Evolutionary conservation across 2,113 vertebrate species (phyloP), one percentile per base, ranked within the genome.

Genomic region (Bubo bubo): DNA sequence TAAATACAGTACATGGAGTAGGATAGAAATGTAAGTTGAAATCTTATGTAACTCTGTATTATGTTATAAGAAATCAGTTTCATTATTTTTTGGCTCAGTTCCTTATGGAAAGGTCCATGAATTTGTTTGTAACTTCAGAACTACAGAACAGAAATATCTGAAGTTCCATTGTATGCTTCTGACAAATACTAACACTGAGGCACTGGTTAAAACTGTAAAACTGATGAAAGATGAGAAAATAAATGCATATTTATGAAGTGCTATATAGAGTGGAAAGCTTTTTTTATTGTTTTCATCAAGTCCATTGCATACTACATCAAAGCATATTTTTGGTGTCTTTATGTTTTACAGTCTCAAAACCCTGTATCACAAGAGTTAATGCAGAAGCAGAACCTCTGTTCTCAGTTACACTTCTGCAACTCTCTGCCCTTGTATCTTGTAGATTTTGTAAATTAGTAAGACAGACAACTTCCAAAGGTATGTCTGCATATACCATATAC

Each of bases 241-340:
- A 96, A 97, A 97, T 76, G 53, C 58, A 8, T 97, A 97, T 97
- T 97, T 97, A 96, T 97, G 47, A 93, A 95, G 77, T 70, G 58
- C 91, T 94, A 2, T 30, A 8, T 20, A 15, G 73, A 70, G 39
- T 79, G 62, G 70, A 93, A 84, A 92, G 34, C 35, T 59, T 88
- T 58, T 80, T 80, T 95, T 70, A n/a, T 81, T 84, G 56, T 81
- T 94, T 79, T 68, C 66, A 43, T 88, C 41, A 37, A 60, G 53
- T 30, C 37, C 4, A 1, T 71, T 56, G 16, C 23, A 35, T 39
- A 28, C 23, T 68, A 15, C 1, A 4, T 82, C 92, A 63, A 45
- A 87, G 58, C 30, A 3, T 20, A 35, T 1, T 4, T 90, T 75
- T 6, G 21, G 39, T 56, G 27, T 66, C 43, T 70, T 90, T 43